Percentiles rank a stretch among this genome's conserved stretches.
phyloP scores from a whole-genome alignment of 2,113 vertebrate species.

The Spea multiplicata region DNA sequence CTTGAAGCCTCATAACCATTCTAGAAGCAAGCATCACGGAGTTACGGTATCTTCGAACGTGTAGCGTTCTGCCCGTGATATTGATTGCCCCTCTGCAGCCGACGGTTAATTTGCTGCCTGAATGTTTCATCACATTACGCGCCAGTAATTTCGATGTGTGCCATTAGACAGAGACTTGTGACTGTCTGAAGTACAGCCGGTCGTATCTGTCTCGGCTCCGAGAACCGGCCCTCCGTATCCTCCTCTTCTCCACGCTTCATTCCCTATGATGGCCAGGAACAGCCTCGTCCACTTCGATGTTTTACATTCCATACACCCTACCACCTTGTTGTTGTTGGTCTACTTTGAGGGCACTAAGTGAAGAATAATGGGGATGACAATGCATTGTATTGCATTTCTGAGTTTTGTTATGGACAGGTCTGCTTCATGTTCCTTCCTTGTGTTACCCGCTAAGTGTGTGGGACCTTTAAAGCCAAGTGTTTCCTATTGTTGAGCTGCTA shows the following conservation, averaged over 20 bases:
- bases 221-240: neutral
- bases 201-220: conserved; percentile 14
- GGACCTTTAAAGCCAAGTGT: too few relatives aligned
- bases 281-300: neutral
- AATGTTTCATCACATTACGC: conserved; percentile 33
- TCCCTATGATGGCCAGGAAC: neutral
- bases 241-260: conserved; percentile 10
- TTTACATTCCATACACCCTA: too few relatives aligned
- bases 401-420: too few relatives aligned
- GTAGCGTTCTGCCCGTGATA: conserved; percentile 7
- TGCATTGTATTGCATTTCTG: too few relatives aligned
- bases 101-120: conserved; percentile 31
- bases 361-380: too few relatives aligned
- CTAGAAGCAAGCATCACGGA: too few relatives aligned
- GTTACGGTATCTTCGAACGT: neutral
- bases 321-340: too few relatives aligned
- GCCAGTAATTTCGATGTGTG: conserved; percentile 24
- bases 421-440: too few relatives aligned
- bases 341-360: too few relatives aligned
- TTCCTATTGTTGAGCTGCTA: too few relatives aligned
- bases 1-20: too few relatives aligned
- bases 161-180: conserved; percentile 27
- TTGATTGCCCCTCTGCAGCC: conserved; percentile 24
- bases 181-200: conserved; percentile 29
- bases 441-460: too few relatives aligned